Evolutionary conservation across 1,140 invertebrate species (phyloP), one percentile per base, ranked within the genome.

Genomic region (Euwallacea fornicatus): DNA sequence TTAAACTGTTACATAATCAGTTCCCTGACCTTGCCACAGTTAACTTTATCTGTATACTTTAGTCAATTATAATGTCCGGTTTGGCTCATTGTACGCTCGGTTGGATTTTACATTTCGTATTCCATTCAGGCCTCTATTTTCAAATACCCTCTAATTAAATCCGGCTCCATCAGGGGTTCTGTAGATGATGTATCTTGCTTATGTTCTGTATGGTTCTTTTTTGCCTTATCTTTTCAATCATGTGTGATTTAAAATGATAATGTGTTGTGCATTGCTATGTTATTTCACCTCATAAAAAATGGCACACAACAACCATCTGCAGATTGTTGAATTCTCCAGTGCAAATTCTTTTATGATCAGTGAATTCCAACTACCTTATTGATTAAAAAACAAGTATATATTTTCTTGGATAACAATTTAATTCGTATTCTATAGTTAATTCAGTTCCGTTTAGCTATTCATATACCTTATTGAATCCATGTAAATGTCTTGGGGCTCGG

Each of bases 1-100:
- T 62, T 69, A 69, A 69, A 69, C 41, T 61, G 67, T 69, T 69
- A 69, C 67, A 61, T 69, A 69, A 69, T 69, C 67, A 66, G 69
- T 50, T 71, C 56, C 53, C 63, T 71, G 69, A 71, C 69, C 69
- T 71, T 71, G 69, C 69, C 69, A 69, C 59, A 69, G 58, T 69
- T 69, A 54, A 55, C 67, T 54, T 64, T 53, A 58, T 60, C 62
- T 64, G 42, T 60, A 47, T 65, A 65, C 62, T 54, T 60, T 54
- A 66, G 61, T 60, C 69, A 71, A 65, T 71, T 71, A 71, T 71
- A 71, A 65, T 65, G 61, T 65, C 67, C 59, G 67, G 61, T 69
- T 69, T 54, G 55, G 56, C 41, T 62, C 58, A 65, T 71, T 65
- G 69, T 65, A 46, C 65, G 10, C 62, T 64, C 68, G 60, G 47